Base-by-base conservation (phyloP, 2,797 vertebrate genomes). In the Rhodeus uyekii region DNA sequence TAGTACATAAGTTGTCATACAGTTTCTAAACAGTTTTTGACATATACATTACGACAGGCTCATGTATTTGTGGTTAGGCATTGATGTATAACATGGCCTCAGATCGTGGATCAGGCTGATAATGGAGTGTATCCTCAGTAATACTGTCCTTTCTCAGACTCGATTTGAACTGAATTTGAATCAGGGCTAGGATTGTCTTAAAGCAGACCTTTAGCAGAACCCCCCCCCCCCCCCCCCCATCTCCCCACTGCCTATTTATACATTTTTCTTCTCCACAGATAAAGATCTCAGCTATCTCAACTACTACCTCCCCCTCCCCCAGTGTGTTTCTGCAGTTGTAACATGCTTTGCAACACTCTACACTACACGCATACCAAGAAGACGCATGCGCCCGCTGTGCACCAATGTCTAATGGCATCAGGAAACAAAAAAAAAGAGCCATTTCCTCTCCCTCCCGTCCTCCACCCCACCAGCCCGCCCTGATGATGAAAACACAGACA, bases 401-500 rank as follows among this genome's bases (percentile, higher is more conserved):
- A 92, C 93, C 92, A 92, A 90, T 92, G 93, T 95, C 95, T 96
- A 95, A 95, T 95, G 93, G 95, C 94, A 95, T 94, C 95, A 93
- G 96, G 95, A 96, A 96, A 95, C 94, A 93, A 90, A 96, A 86
- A 95, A 96, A 89, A 96, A 95, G 86, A 83, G 83, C 81, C 93
- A 96, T 96, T 94, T 93, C 94, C 95, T 95, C 83, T 64, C 69
- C 80, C 50, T 50, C 78, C 46, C 82, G n/a, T 61, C 73, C 76
- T 39, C 29, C 61, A 84, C 81, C 94, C 94, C 93, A 93, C 93
- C 83, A 86, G 93, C 94, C 95, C 93, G 93, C 94, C 95, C 94
- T 95, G 94, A 95, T 96, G 95, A 96, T 95, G 96, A 96, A 97
- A 97, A 96, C 95, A 93, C 95, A 94, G 96, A 96, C 96, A 95